Percentiles rank a stretch among this genome's conserved stretches.
These are phyloP conservation scores for Aldabrachelys gigantea DNA, from an alignment of 2,113 vertebrate species.

Conservation along the genomic window DNA sequence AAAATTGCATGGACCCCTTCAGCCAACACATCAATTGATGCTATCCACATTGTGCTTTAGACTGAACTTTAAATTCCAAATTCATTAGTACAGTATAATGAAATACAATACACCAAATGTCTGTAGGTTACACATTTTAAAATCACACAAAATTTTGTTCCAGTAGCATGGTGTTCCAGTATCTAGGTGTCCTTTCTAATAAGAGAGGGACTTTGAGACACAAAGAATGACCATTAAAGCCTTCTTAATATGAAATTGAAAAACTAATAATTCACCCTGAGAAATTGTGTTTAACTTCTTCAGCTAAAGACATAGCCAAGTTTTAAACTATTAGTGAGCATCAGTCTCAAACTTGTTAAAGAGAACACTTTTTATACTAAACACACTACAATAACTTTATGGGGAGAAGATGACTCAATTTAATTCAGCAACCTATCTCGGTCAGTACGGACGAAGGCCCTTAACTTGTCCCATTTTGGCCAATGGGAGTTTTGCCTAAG, in stretches of 20 bases:
- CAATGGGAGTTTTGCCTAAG: not conserved
- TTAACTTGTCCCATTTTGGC: not conserved
- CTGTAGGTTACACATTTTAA: not conserved
- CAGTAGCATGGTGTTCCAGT: not conserved
- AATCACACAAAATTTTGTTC: not conserved
- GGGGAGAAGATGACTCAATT: not conserved
- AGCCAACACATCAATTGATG: conserved; percentile 23
- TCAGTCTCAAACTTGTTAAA: too few species aligned
- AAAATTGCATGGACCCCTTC: conserved; percentile 68
- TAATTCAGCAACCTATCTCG: not conserved
- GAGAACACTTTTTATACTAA: too few species aligned
- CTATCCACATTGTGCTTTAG: not conserved
- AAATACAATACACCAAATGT: not conserved
- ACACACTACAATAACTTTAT: not conserved
- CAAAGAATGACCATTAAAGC: not conserved
- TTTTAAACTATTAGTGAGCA: too few species aligned
- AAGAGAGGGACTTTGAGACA: not conserved
- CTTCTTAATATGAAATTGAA: not conserved
- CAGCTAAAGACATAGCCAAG: too few species aligned
- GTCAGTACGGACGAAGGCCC: not conserved
- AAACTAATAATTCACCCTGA: not conserved
- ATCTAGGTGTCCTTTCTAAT: not conserved
- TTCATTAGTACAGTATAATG: conserved; percentile 46
- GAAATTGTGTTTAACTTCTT: not conserved
- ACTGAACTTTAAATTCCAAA: conserved; percentile 61